Conservation (phyloP, 53 echinoderm and acorn worm species). For the Crossaster papposus region DNA sequence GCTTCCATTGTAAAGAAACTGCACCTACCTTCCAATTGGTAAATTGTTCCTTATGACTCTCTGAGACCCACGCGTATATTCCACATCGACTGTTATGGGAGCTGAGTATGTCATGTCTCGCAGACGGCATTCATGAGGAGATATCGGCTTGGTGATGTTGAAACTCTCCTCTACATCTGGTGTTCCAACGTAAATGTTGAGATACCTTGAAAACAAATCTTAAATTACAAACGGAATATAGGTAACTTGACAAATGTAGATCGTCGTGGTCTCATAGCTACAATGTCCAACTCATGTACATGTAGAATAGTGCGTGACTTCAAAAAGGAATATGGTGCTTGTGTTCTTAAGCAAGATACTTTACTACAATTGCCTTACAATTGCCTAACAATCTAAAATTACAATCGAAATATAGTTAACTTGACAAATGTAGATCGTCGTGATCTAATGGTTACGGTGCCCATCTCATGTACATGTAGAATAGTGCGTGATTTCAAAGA, state of each 20-base stretch:
- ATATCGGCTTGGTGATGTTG: slow-evolving; percentile 95
- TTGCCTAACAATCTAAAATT: no score
- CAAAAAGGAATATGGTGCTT: no score
- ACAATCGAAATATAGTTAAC: not conserved
- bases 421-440: not conserved
- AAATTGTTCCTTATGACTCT: slow-evolving; percentile 92
- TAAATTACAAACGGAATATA: no score
- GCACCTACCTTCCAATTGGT: slow-evolving; percentile 87
- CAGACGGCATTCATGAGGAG: slow-evolving; percentile 96
- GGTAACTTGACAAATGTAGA: not conserved
- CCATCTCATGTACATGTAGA: no score
- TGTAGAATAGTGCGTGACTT: no score
- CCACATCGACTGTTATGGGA: slow-evolving; percentile 96
- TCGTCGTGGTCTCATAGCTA: no score
- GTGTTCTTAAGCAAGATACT: not conserved
- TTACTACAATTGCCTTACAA: no score
- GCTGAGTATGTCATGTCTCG: slow-evolving; percentile 99
- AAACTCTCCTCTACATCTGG: slow-evolving; percentile 96
- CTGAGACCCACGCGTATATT: slow-evolving; percentile 94
- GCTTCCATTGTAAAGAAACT: not conserved
- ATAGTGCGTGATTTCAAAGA: no score
- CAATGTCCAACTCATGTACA: no score
- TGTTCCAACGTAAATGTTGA: slow-evolving; percentile 93
- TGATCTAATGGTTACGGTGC: no score
- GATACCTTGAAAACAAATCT: slow-evolving; percentile 64